Evolutionary conservation across 2,797 vertebrate species (phyloP), one percentile per base, ranked within the genome.

Genomic region (Allobates femoralis): DNA sequence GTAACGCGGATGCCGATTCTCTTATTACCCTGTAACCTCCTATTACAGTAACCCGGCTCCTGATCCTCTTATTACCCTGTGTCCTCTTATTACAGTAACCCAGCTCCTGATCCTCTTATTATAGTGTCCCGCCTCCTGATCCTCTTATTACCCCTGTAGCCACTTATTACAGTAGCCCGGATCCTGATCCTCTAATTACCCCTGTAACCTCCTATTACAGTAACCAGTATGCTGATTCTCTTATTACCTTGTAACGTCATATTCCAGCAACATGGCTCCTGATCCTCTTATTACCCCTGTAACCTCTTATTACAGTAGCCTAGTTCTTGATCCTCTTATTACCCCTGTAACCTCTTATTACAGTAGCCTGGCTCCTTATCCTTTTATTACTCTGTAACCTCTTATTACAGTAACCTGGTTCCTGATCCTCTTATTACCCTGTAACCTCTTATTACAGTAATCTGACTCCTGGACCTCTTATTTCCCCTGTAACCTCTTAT

Each of bases 391-490:
- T 41, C 26, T 74, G 56, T 32, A 28, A 55, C 55, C 16, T 50
- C 23, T 74, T 60, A 75, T 23, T 77, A 56, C 69, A 74, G 69
- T 75, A 75, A 75, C 69, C 34, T 53, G 11, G 53, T 51, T 56
- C 53, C 75, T 77, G 18, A 77, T 11, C 51, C n/a, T 77, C 16
- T 56, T 56, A 55, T 77, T 28, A 51, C 51, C n/a, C 26, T 75
- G 21, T 75, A 75, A 51, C 41, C 26, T 75, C 71, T 51, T 75
- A 77, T 56, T 77, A 77, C 75, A 77, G 75, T 77, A 21, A 77
- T 51, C 50, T 10, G 53, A 28, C 75, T 77, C 53, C 75, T 55
- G 28, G 56, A 7, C 26, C 8, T 77, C 6, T 77, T 56, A 55
- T 77, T 51, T 26, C n/a, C 51, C 75, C 51, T 34, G 19, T 77